A percentile compares a stretch with the other conserved stretches of the same genome.
These are phyloP conservation scores for Heliothis peltigera DNA, from an alignment of 2,888 invertebrate species.

Conservation along the genomic window DNA sequence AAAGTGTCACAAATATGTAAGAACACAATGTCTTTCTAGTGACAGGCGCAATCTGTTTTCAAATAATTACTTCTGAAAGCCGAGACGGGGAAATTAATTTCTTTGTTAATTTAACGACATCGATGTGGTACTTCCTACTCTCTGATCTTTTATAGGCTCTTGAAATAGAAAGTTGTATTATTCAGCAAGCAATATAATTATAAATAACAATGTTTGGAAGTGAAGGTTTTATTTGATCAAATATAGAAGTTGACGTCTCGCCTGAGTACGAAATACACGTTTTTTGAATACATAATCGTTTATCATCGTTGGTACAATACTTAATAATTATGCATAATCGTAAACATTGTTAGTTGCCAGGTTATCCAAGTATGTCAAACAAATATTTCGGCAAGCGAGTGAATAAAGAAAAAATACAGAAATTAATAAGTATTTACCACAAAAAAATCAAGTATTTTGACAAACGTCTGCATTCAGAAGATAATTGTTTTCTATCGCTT, in stretches of 20 bases:
- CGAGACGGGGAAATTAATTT: slow-evolving; percentile 85
- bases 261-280: too few species aligned
- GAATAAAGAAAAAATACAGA: too few species aligned
- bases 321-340: too few species aligned
- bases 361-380: too few species aligned
- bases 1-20: slow-evolving; percentile 65
- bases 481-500: too few species aligned
- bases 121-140: slow-evolving; percentile 66
- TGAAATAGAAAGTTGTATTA: slow-evolving; percentile 25
- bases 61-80: slow-evolving; percentile 87
- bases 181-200: not conserved
- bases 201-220: slow-evolving; percentile 9
- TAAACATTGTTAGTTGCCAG: too few species aligned
- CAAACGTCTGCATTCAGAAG: not conserved
- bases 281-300: too few species aligned
- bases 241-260: too few species aligned
- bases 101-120: slow-evolving; percentile 81
- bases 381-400: not conserved
- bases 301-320: too few species aligned
- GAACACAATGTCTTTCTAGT: slow-evolving; percentile 71
- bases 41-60: slow-evolving; percentile 87
- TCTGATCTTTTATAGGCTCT: slow-evolving; percentile 54
- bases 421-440: too few species aligned
- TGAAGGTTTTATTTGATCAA: too few species aligned
- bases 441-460: too few species aligned